Base-by-base conservation (phyloP, 2,113 vertebrate genomes). In the Lophura nycthemera region DNA sequence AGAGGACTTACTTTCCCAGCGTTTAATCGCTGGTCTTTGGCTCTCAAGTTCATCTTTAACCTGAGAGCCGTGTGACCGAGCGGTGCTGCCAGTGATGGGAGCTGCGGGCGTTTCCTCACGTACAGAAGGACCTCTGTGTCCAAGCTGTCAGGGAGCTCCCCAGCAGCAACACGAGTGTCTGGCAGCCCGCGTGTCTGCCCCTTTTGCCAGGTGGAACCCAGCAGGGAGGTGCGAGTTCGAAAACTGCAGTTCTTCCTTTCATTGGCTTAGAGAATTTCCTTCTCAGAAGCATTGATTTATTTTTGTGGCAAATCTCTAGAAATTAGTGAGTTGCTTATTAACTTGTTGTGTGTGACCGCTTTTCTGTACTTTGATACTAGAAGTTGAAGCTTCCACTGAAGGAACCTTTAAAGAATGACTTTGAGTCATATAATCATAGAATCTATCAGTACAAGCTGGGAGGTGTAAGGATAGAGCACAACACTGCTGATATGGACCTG, bases 11-110 rank as follows among this genome's bases (percentile, higher is more conserved):
- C 32, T 94, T 86, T 85, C 57, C 38, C 16, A 4, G 14, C 78
- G 50, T 82, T 93, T 95, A 57, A 22, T 77, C 43, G 45, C 79
- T 45, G 38, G 12, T 34, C 74, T 86, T 92, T 89, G 70, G 48
- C 61, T 91, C 91, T 73, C 71, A 72, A 48, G 1, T 83, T 93
- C 86, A n/a, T 67, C 65, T 91, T 92, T 73, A 79, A 78, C 32
- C 8, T 5, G 13, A 11, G 36, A 45, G 64, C 45, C 86, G 65
- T 81, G 27, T 54, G 52, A 30, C 52, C 6, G 27, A 54, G 52
- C 27, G 30, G 27, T 54, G 15, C 27, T 54, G 52, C 52, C 15
- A 17, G 52, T 29, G 52, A 6, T 29, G 50, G 50, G 50, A 16
- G 50, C 25, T 15, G 8, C 15, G 27, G 27, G 9, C 8, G 24